Evolutionary conservation across 1,140 invertebrate genomes (phyloP).

Genomic region (Tetramorium simillimum): DNA sequence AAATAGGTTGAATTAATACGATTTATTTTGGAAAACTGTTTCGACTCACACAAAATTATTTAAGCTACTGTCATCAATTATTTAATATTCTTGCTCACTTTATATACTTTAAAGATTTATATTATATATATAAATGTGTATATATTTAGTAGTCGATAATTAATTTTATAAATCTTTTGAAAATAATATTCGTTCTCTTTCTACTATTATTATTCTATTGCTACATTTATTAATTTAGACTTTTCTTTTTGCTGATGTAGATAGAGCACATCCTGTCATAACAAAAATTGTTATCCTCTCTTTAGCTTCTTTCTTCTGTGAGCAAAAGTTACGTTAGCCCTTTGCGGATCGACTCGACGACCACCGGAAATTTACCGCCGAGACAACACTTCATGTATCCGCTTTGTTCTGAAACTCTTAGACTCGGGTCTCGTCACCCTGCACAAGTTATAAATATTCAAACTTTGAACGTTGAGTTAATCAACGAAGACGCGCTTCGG

Average conservation of each 20-base stretch:
- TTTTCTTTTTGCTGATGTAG: neutral
- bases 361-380: conserved; percentile 65
- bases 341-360: conserved; percentile 50
- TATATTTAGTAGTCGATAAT: neutral
- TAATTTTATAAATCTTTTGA: neutral
- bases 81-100: neutral
- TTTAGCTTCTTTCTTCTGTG: neutral
- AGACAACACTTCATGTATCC: neutral
- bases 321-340: conserved; percentile 68
- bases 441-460: conserved; percentile 68
- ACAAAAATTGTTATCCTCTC: conserved; percentile 42
- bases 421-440: neutral
- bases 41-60: neutral
- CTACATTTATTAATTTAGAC: neutral
- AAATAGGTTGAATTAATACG: neutral
- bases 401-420: conserved; percentile 59
- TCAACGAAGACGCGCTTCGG: conserved; percentile 56
- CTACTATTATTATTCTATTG: neutral
- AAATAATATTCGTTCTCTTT: neutral
- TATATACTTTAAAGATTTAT: neutral
- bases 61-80: neutral
- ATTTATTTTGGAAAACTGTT: neutral
- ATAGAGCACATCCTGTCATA: neutral
- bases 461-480: conserved; percentile 64
- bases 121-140: neutral